Base-by-base conservation (phyloP, 2,113 vertebrate species). In the Coturnix japonica region DNA sequence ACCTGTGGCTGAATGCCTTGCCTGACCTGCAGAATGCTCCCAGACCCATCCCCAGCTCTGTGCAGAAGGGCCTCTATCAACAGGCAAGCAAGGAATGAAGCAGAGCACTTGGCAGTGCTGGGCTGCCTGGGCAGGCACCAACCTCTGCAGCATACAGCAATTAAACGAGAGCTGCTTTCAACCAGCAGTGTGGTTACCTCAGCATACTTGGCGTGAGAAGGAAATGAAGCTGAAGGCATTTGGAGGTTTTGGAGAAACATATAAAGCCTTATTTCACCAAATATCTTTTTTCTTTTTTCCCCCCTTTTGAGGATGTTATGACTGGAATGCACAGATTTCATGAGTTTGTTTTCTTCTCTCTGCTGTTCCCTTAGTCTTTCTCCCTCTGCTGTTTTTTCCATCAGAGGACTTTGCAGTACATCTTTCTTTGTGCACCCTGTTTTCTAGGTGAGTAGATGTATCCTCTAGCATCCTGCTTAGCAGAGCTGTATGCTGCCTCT, bases 191-290 rank as follows among this genome's bases (percentile, higher is more conserved):
- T 71, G 89, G 78, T 95, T 90, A 76, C 70, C 37, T 91, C 73
- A 64, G 65, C 80, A 91, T 65, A 88, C 16, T 83, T 94, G 79
- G 89, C 80, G 56, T 44, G 44, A 91, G 59, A 64, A 49, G 46
- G 60, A 80, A 41, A 57, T 71, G 26, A 41, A 93, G 9, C 39
- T 93, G 82, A 85, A 89, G 77, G 67, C 30, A 8, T 91, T 78
- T 89, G 49, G 91, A 90, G 85, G 92, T 91, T 96, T 93, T 93
- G 49, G 31, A 90, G 75, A 75, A 95, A 91, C 63, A 94, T 54
- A 69, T 26, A 67, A 81, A 26, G 53, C 20, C 13, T 90, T 92
- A 79, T 96, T 94, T 79, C 47, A 81, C 35, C 64, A 84, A 91
- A 93, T 80, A 81, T 23, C 17, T 22, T 47, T 19, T 22, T 18